These are phyloP conservation scores for Probaryconus sp. DNA, from an alignment of 1,140 invertebrate genomes.

Conservation along the genomic window DNA sequence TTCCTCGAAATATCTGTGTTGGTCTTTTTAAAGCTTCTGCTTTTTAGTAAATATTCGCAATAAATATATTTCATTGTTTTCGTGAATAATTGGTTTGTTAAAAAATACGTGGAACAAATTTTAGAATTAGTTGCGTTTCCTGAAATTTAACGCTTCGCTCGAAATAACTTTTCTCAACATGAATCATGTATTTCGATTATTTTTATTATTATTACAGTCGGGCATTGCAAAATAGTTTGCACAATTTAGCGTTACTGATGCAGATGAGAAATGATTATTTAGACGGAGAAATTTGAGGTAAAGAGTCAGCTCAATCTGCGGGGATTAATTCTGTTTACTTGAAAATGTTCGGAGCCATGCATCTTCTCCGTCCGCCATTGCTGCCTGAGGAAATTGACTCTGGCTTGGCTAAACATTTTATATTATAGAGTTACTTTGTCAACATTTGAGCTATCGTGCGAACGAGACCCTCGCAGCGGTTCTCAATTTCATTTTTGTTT, in stretches of 20 bases:
- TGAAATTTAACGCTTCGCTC: no score
- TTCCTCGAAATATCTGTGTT: no score
- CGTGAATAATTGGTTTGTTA: no score
- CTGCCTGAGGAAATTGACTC: conserved; percentile 59
- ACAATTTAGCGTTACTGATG: conserved; percentile 13
- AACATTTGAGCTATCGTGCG: conserved; percentile 58
- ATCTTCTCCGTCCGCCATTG: conserved; percentile 39
- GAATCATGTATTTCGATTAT: neutral
- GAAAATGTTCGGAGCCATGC: conserved; percentile 49
- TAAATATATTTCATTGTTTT: no score
- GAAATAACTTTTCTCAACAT: no score
- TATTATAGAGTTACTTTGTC: conserved; percentile 66
- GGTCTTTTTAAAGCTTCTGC: no score
- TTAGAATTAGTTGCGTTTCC: no score
- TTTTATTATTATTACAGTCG: neutral
- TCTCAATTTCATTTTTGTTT: conserved; percentile 61
- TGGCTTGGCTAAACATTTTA: conserved; percentile 62
- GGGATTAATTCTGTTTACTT: conserved; percentile 57
- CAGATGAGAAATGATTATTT: conserved; percentile 23
- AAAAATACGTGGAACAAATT: no score
- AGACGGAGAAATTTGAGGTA: conserved; percentile 25
- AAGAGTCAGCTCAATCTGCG: conserved; percentile 50
- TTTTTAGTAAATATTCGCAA: no score
- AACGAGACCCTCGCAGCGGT: conserved; percentile 41
- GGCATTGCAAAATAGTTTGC: conserved; percentile 2